Base-by-base conservation (phyloP, 2,113 vertebrate species). In the Alouatta palliata region DNA sequence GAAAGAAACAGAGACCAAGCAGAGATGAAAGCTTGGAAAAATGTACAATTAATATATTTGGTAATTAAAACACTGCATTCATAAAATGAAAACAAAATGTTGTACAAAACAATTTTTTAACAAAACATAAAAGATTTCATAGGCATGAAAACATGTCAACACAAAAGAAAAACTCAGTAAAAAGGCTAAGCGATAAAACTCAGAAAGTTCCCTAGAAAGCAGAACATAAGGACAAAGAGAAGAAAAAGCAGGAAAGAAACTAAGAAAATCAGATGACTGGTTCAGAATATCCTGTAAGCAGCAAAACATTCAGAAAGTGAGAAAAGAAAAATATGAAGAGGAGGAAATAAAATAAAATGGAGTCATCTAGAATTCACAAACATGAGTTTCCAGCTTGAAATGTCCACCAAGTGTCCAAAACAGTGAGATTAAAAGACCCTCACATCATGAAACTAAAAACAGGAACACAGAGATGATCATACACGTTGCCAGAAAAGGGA, bases 41-140 rank as follows among this genome's bases (percentile, higher is more conserved):
- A 40, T n/a, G 8, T 47, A 70, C 66, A 17, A 84, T 66, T 32
- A 76, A 35, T 64, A 84, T 27, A 40, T 27, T 87, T 70, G 8
- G 25, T 79, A 83, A 54, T 81, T 7, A 94, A 94, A 94, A 87
- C 9, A 87, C 61, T 64, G 61, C 11, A 27, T 64, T 27, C 58
- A 61, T 27, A 61, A 61, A 61, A 61, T 10, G 5, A 27, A 61
- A 87, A 49, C 35, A 64, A 91, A 68, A 75, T 80, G 25, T 52
- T 90, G 19, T 52, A 47, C 40, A 94, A 94, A 97, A 84, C 19
- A 19, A 81, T 88, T 95, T 84, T 14, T 91, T 70, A 80, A 35
- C 13, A 79, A 80, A 54, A 83, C 11, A 40, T 49, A 73, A 64
- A 52, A 73, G 68, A 95, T 61, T 6, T 56, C 47, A 79, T 0